Percentiles rank a stretch among this genome's conserved stretches.
Evolutionary conservation across 2,888 invertebrate species (phyloP).

Genomic region (Dilophus febrilis): DNA sequence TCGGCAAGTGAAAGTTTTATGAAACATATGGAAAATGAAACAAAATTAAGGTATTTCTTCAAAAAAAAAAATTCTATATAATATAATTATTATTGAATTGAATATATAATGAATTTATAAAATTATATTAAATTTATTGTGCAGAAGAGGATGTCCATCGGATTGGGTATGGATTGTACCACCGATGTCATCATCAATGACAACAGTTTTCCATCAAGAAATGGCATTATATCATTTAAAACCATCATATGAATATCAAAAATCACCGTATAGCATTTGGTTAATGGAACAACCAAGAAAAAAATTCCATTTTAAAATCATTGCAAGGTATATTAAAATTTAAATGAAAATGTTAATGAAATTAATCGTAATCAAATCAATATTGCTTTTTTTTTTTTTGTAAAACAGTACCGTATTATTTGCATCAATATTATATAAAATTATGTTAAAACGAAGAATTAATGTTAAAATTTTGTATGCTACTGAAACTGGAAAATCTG

Average conservation of each 20-base stretch:
- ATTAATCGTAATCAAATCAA: not conserved
- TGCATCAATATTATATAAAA: constrained; percentile 87
- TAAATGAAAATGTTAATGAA: not conserved
- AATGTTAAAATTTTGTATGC: constrained; percentile 92
- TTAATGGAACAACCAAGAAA: constrained; percentile 79
- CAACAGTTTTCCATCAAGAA: constrained; percentile 68
- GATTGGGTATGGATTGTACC: constrained; percentile 50
- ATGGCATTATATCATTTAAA: constrained; percentile 79
- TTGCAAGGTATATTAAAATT: constrained; percentile 50
- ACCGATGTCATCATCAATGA: constrained; percentile 60
- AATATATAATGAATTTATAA: not conserved
- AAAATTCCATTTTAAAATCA: constrained; percentile 92
- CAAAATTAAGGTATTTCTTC: constrained; percentile 54
- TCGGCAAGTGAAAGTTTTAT: constrained; percentile 91
- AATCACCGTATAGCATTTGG: constrained; percentile 83
- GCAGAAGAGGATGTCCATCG: constrained; percentile 38
- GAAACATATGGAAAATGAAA: constrained; percentile 86
- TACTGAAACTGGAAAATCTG: constrained; percentile 91
- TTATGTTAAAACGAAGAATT: constrained; percentile 79
- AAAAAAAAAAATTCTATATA: not conserved
- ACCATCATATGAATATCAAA: constrained; percentile 87
- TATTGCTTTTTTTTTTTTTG: not conserved
- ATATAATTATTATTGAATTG: not conserved
- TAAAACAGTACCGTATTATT: constrained; percentile 74
- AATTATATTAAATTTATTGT: not conserved